Conservation (phyloP, 2,113 vertebrate genomes). For the Pavo muticus region DNA sequence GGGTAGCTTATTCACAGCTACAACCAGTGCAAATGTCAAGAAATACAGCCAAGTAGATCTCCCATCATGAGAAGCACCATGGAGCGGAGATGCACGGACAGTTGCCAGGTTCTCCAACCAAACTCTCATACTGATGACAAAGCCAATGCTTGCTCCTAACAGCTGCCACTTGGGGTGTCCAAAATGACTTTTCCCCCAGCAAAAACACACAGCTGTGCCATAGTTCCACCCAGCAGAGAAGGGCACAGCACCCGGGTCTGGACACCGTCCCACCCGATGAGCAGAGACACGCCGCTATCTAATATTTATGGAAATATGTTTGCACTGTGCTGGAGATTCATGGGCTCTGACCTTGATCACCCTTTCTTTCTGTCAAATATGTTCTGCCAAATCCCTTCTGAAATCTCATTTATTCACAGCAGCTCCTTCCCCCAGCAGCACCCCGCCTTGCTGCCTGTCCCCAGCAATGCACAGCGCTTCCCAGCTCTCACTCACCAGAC, state of each 20-base stretch:
- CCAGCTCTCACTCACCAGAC: not conserved
- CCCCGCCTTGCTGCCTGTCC: fast-evolving
- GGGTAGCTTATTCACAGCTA: not conserved
- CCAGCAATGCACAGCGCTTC: fast-evolving
- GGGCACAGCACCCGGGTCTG: not conserved
- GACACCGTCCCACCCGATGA: not conserved
- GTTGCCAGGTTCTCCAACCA: not conserved
- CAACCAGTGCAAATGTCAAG: not conserved
- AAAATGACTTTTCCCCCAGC: fast-evolving
- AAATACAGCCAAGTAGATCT: not conserved
- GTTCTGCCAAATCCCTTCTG: conserved; percentile 46
- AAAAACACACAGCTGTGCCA: not conserved
- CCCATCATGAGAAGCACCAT: fast-evolving
- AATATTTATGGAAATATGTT: not conserved
- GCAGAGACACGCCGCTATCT: not conserved
- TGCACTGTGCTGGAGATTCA: not conserved
- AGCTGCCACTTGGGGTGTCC: not conserved
- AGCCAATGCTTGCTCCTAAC: fast-evolving
- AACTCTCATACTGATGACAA: not conserved
- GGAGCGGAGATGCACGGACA: not conserved
- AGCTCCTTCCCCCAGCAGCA: not conserved
- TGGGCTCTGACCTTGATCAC: not conserved
- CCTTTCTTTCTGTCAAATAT: conserved; percentile 43
- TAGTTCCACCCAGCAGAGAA: not conserved
- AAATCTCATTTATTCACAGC: conserved; percentile 52